Conservation (phyloP, 2,113 vertebrate species). For the Brachypteracias leptosomus region DNA sequence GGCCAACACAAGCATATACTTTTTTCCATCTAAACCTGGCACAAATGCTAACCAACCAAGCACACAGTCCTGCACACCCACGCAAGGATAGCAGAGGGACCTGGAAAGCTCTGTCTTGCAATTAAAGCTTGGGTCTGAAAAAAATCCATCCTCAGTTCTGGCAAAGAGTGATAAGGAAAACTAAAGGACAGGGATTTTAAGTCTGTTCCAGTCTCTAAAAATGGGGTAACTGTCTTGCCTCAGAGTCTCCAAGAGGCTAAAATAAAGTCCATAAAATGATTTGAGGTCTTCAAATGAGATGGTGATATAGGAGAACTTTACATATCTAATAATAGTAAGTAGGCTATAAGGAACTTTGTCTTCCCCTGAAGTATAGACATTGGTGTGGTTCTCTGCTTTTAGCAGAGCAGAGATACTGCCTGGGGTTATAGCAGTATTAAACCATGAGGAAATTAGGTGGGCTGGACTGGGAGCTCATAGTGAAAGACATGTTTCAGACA, state of each 20-base stretch:
- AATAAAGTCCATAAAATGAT: slow-evolving; percentile 24
- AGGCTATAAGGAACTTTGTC: slow-evolving; percentile 11
- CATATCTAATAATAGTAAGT: slow-evolving; percentile 42
- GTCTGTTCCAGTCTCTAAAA: background rate
- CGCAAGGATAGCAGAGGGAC: background rate
- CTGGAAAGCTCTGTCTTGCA: background rate
- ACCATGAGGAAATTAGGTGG: background rate
- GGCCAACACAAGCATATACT: background rate
- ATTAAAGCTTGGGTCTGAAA: background rate
- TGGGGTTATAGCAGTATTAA: background rate
- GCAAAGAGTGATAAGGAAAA: slow-evolving; percentile 1
- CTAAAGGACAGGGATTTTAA: background rate
- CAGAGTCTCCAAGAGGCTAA: background rate
- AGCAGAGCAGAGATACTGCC: background rate
- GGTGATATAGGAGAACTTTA: slow-evolving; percentile 13
- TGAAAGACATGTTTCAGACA: background rate
- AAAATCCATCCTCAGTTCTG: background rate
- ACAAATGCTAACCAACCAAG: background rate
- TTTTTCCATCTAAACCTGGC: background rate
- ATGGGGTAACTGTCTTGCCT: background rate
- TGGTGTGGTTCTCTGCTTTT: background rate
- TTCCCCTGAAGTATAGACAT: slow-evolving; percentile 14
- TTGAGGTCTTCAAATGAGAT: slow-evolving; percentile 12
- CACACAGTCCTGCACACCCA: background rate
- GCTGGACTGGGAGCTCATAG: background rate